Evolutionary conservation across 2,888 invertebrate genomes (phyloP), one percentile per base, ranked within the genome.

Genomic region (Frankliniella fusca): DNA sequence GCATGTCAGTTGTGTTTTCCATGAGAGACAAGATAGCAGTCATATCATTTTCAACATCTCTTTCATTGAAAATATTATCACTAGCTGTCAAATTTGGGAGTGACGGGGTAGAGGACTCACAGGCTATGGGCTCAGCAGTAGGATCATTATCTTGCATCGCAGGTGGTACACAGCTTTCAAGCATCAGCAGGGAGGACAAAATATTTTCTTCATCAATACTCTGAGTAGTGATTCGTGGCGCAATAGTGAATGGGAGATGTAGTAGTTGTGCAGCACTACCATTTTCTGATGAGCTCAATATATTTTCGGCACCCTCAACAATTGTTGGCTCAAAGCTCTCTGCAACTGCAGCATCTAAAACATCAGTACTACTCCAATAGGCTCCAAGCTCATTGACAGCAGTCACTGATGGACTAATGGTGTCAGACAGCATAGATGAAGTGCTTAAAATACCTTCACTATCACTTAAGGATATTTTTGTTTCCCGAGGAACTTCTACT

Each of bases 301-400:
- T 9, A 23, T 76, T 76, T 23, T 76, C 70, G 27, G 70, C 70
- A 23, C 70, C 70, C 27, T 76, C 70, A 27, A 76, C 8, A 76
- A 27, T 27, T 27, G 70, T 27, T 27, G 70, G 70, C 27, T 76
- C 70, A 76, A 76, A 76, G 8, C 23, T 76, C 12, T 76, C 70
- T 76, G 70, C 70, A 23, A 76, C 70, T 27, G 70, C 70, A 27
- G 70, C 70, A 76, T 76, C 70, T 23, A 76, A 76, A 76, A 76
- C 70, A 76, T 76, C 70, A 27, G 70, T 76, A 9, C 27, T 76
- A 27, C 70, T 76, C 70, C 70, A 76, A 76, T 23, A 76, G 12
- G 70, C 70, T 76, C 70, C 70, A 27, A 76, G 12, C 12, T 76
- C 70, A 23, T 23, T 27, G 27, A 76, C 23, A 76, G 23, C 27